These are phyloP conservation scores for Heliconius eleuchia DNA, from an alignment of 1,140 invertebrate species.

Conservation along the genomic window DNA sequence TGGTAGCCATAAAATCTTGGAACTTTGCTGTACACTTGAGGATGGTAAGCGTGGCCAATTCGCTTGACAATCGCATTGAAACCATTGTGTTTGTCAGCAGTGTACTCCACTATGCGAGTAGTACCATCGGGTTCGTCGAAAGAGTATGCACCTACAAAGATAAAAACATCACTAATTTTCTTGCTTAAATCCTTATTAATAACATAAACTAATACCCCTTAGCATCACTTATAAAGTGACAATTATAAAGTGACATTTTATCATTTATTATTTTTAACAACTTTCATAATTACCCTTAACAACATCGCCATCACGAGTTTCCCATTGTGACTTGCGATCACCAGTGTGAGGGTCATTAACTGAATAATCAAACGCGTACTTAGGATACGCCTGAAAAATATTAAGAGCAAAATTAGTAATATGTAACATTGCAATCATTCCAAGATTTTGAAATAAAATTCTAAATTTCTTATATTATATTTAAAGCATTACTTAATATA, in stretches of 20 bases:
- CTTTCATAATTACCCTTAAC: constrained; percentile 67
- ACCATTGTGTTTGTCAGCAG: constrained; percentile 79
- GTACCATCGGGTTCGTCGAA: constrained; percentile 83
- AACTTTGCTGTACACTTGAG: constrained; percentile 64
- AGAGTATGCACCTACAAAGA: constrained; percentile 77
- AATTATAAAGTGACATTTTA: no score
- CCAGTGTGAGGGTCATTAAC: constrained; percentile 76
- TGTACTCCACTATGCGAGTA: constrained; percentile 82
- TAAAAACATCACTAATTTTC: background rate
- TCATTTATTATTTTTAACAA: no score
- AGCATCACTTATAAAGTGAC: no score
- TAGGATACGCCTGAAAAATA: constrained; percentile 64
- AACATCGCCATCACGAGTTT: constrained; percentile 79
- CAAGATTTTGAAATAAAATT: background rate
- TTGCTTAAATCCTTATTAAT: background rate
- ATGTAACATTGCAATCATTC: background rate
- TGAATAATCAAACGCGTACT: constrained; percentile 73
- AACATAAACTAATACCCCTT: no score
- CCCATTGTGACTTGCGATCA: constrained; percentile 81
- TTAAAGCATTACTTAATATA: background rate
- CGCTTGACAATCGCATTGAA: constrained; percentile 81
- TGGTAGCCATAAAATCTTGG: constrained; percentile 63
- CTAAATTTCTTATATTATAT: background rate
- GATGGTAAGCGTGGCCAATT: constrained; percentile 79
- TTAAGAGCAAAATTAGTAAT: background rate